Conservation (phyloP, 2,888 invertebrate species). For the Heteromyza rotundicornis region DNA sequence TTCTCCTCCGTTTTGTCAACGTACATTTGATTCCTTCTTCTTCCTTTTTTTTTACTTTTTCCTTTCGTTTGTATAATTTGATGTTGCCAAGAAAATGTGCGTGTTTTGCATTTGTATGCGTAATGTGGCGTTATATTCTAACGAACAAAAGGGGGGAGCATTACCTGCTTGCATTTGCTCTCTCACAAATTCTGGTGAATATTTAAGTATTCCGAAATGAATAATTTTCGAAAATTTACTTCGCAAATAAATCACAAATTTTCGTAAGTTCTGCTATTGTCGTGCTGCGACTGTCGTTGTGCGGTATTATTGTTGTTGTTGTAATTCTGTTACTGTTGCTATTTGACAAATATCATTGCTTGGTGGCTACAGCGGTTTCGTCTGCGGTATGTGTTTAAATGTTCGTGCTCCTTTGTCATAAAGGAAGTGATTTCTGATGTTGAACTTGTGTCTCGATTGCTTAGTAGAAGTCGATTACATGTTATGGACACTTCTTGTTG, state of each 20-base stretch:
- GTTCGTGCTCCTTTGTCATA: not conserved
- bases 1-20: slow-evolving; percentile 3
- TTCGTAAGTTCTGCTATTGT: not conserved
- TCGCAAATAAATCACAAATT: slow-evolving; percentile 34
- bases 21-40: too few relatives aligned
- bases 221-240: slow-evolving; percentile 52
- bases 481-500: too few relatives aligned
- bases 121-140: slow-evolving; percentile 3
- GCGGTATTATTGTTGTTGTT: not conserved
- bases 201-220: slow-evolving; percentile 49
- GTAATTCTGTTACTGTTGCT: not conserved
- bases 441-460: not conserved
- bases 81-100: slow-evolving; percentile 5
- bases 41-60: not conserved
- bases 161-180: too few relatives aligned
- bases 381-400: not conserved
- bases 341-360: slow-evolving; percentile 22
- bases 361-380: not conserved
- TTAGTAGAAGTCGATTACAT: not conserved
- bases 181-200: too few relatives aligned
- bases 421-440: not conserved
- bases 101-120: slow-evolving; percentile 22
- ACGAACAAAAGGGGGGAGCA: too few relatives aligned
- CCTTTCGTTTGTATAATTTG: not conserved
- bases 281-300: not conserved